phyloP scores from a whole-genome alignment of 2,797 vertebrate species.

The Mustela erminea region DNA sequence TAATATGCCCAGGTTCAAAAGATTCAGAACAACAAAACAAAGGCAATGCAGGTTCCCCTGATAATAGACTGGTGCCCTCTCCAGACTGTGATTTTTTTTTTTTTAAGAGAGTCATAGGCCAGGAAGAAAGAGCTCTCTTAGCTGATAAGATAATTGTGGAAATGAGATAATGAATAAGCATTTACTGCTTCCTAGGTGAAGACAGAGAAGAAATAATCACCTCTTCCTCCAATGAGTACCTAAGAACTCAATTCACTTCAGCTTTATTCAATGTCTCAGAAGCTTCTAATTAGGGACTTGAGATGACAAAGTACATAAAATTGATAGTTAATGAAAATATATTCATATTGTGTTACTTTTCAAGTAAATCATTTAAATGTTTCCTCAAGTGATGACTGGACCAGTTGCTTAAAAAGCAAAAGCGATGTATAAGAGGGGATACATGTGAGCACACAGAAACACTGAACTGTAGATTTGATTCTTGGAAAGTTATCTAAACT shows the following conservation, averaged over 20 bases:
- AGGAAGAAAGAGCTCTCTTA: neutral
- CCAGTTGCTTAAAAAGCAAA: neutral
- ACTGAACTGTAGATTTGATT: neutral
- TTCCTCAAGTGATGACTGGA: neutral
- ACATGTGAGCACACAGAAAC: neutral
- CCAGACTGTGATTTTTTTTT: neutral
- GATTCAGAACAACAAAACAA: neutral
- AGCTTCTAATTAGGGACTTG: neutral
- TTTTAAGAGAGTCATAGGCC: neutral
- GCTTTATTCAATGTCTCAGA: neutral
- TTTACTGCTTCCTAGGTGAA: neutral
- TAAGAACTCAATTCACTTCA: neutral
- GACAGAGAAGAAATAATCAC: neutral
- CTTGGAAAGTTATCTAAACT: conserved; percentile 12
- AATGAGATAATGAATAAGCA: neutral
- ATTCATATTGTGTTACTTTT: neutral
- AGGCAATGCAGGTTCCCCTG: neutral
- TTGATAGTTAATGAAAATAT: neutral
- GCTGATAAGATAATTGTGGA: neutral
- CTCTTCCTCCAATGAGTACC: neutral
- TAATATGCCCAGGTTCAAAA: neutral
- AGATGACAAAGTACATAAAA: neutral
- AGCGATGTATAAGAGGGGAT: neutral
- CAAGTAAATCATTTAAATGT: neutral
- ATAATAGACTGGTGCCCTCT: neutral